Base-by-base conservation (phyloP, 2,797 vertebrate species). In the Rhinella marina region DNA sequence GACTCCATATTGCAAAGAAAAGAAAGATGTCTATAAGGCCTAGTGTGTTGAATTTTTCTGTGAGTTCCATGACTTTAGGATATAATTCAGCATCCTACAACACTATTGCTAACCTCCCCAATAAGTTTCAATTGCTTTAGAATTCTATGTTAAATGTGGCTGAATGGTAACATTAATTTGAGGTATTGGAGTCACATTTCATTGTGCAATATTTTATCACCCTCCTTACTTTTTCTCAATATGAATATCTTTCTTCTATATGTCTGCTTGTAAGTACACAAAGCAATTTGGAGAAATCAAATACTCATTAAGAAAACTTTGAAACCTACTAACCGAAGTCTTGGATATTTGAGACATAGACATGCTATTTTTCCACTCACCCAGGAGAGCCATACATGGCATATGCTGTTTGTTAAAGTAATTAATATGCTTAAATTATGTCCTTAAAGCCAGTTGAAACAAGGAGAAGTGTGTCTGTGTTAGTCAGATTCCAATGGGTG, bases 381-480 rank as follows among this genome's bases (percentile, higher is more conserved):
- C 21, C 61, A 56, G 7, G 29, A 84, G 27, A 48, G 13, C 32
- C 27, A 10, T 76, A 62, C n/a, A 50, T 59, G 73, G 73, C 32
- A 76, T 41, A 76, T 85, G 32, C 29, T 52, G 14, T 76, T 59
- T 48, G 54, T 62, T 85, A 76, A 62, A 77, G 75, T 50, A 64
- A 64, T 75, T 25, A 52, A 85, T 85, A 62, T 62, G 48, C 50
- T 52, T 25, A 23, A 57, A 77, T 77, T 50, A 23, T 85, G 13
- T 52, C 57, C 14, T 77, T 62, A n/a, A 59, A 41, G 57, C 14
- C 14, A 59, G 21, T 41, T 62, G 56, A 77, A 75, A 64, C 59
- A 61, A 52, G 50, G 17, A 64, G 83, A 77, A 77, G 41, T 85
- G 23, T 85, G 72, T 77, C 73, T 62, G 57, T 14, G 16, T 27